Evolutionary conservation across 1,140 invertebrate genomes (phyloP), one percentile per base, ranked within the genome.

Genomic region (Apis mellifera): DNA sequence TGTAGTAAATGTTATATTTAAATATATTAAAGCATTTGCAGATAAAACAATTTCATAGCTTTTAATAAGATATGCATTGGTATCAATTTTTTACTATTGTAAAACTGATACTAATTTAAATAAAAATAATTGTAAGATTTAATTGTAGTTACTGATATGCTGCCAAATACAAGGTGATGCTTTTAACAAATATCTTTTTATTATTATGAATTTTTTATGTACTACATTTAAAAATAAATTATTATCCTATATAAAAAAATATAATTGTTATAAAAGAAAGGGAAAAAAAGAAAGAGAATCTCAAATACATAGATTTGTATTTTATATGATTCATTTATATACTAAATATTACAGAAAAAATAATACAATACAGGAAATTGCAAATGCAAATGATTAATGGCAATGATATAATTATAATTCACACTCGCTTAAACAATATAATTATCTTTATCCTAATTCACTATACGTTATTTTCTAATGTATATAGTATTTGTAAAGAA

Each of bases 261-360:
- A 81, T 2, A 11, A 42, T 54, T 54, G 55, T 3, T n/a, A 81
- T 11, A 15, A 52, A 55, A 9, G 26, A 12, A 52, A 32, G 32
- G 32, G 32, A 3, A 32, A 32, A 32, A 32, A 68, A 32, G 59
- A 48, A 19, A 54, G 59, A 23, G 7, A n/a, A 64, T 50, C 0
- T 50, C 19, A 75, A 66, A 75, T 87, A 87, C 74, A 87, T 83
- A 69, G 54, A 75, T 70, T 84, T 86, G 83, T 89, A 88, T 85
- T 83, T 77, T 91, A 85, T 87, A 85, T 91, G 89, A 81, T 91
- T 87, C 80, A 82, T 84, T 80, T 88, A 85, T 86, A 86, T 89
- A 88, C 86, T 91, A 91, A 84, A 87, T 89, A 86, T 89, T 92
- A 91, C 90, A 89, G 85, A 91, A 86, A 89, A 81, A 85, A 85